phyloP scores from a whole-genome alignment of 2,113 vertebrate species.

The Oryzias melastigma region DNA sequence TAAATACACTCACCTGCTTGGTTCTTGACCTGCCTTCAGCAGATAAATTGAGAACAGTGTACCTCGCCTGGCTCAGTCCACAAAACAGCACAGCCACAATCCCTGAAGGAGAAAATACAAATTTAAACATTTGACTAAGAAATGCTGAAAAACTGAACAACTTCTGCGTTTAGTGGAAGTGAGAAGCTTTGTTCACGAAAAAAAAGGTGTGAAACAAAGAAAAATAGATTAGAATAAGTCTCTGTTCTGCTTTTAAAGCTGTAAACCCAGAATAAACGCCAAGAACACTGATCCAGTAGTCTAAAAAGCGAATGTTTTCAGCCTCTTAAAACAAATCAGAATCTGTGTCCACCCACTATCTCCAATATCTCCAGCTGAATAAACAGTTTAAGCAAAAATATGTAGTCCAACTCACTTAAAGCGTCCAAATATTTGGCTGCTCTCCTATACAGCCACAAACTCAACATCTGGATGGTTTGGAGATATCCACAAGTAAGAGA shows the following conservation, averaged over 20 bases:
- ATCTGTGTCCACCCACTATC: constrained; percentile 30
- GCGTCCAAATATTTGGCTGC: constrained; percentile 1
- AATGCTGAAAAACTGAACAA: no score
- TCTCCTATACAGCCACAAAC: no score
- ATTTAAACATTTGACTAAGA: no score
- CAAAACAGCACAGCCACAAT: constrained; percentile 88
- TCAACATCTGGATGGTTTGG: neutral
- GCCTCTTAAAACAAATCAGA: constrained; percentile 10
- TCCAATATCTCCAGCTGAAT: constrained; percentile 40
- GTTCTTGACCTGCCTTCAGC: constrained; percentile 79
- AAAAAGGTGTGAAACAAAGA: no score
- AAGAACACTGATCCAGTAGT: neutral
- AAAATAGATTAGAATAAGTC: no score
- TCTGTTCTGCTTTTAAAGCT: no score
- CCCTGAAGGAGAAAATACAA: constrained; percentile 66
- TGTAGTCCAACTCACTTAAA: constrained; percentile 27
- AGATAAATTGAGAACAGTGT: constrained; percentile 86
- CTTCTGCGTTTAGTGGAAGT: no score
- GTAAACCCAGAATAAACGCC: no score
- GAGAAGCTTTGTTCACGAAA: no score
- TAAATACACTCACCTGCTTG: constrained; percentile 75
- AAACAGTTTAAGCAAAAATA: constrained; percentile 31
- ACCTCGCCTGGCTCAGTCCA: constrained; percentile 85
- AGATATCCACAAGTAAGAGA: constrained; percentile 11
- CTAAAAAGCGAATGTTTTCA: neutral